Base-by-base conservation (phyloP, 1,140 invertebrate genomes). In the Drosophila virilis region DNA sequence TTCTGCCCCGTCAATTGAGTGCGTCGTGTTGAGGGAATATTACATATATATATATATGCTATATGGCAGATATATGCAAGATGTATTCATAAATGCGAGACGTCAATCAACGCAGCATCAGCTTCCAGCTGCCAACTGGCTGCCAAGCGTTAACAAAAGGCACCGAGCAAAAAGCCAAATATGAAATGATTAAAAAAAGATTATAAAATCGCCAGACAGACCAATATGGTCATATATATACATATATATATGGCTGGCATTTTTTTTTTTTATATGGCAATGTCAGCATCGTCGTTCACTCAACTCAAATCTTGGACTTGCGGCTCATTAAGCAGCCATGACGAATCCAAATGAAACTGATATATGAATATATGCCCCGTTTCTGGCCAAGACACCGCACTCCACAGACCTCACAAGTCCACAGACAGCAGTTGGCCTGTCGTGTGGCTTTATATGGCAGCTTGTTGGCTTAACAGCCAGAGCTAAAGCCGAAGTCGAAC, bases 301-400 rank as follows among this genome's bases (percentile, higher is more conserved):
- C 84, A 89, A 84, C 83, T 88, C 70, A 57, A 62, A 71, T 28
- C 59, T 71, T 75, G 61, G 61, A 59, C 57, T 68, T 68, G 70
- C 59, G 59, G 60, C 84, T 89, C 84, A 89, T 89, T 89, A 89
- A 89, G 84, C 84, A 89, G 84, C 84, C 84, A 89, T 89, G 84
- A 89, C 84, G 84, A 89, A 89, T 89, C 84, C 64, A 78, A 84
- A 75, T 80, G 85, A 89, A 89, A 80, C 85, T 89, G 84, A 89
- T 89, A 84, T 89, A 89, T 89, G 83, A 77, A 67, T 80, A 67
- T 80, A 55, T 72, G 58, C 45, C 54, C 51, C 15, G 33, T 12
- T 51, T 43, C 64, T 32, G 38, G 48, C 68, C 43, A 28, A 60
- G 77, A 62, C 58, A 28, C 22, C 22, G 22, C 3, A 28, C 22